Conservation (phyloP, 2,113 vertebrate species). For the Columbina picui region DNA sequence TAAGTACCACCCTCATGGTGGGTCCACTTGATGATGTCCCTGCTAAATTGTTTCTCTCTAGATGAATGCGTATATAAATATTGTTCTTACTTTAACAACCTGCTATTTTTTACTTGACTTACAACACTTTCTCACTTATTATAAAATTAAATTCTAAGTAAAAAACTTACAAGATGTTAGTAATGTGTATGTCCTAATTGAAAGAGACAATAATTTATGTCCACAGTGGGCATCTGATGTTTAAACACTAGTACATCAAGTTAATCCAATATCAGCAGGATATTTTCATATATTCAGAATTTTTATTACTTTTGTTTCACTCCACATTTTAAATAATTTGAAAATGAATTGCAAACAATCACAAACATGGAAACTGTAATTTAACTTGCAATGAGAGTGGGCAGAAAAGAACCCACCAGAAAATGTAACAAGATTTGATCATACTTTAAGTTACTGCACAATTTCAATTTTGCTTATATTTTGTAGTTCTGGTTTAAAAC, state of each 20-base stretch:
- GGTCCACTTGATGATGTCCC: neutral
- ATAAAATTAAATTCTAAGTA: neutral
- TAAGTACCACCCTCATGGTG: neutral
- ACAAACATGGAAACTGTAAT: neutral
- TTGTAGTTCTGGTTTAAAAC: neutral
- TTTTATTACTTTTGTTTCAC: neutral
- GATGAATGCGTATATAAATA: neutral
- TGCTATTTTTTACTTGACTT: neutral
- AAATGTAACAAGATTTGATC: neutral
- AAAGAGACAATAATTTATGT: neutral
- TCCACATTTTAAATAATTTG: neutral
- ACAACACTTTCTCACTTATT: neutral
- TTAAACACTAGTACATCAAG: neutral
- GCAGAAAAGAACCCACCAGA: neutral
- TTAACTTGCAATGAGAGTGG: neutral
- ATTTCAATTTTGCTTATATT: neutral
- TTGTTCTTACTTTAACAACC: neutral
- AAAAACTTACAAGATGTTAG: neutral
- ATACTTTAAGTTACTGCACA: neutral
- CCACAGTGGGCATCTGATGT: neutral
- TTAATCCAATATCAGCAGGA: neutral
- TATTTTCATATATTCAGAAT: neutral
- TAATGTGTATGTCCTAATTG: neutral
- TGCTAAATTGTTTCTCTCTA: neutral
- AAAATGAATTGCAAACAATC: neutral